Evolutionary conservation across 2,888 invertebrate species (phyloP), one percentile per base, ranked within the genome.

Genomic region (Incurvaria masculella): DNA sequence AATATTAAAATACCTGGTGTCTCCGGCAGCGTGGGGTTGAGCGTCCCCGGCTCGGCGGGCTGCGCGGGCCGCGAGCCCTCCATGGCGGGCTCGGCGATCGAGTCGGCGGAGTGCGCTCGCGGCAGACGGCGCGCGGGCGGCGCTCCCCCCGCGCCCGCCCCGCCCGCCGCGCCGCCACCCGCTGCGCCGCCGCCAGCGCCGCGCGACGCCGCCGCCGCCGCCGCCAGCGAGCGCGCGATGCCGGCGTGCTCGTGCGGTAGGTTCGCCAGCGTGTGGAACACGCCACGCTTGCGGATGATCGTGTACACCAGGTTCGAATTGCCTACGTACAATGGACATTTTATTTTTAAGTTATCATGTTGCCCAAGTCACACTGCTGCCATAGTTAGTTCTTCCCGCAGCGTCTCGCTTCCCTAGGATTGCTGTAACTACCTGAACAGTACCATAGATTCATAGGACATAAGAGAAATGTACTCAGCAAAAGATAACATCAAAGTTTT

Each of bases 291-390:
- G 46, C 98, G 86, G 61, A 99, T 99, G 55, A 99, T 97, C 1
- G 98, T 99, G 76, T 99, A 99, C 21, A 99, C 95, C 59, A 99
- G 82, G 79, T 97, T 98, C 2, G 97, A 94, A 71, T 99, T 99
- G n/a, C 94, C 93, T 90, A 61, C 0, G 55, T 55, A 27, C 38
- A 49, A n/a, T n/a, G n/a, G n/a, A n/a, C n/a, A n/a, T n/a, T n/a
- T n/a, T n/a, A n/a, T n/a, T n/a, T n/a, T n/a, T n/a, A n/a, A n/a
- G n/a, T n/a, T n/a, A n/a, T n/a, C n/a, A n/a, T n/a, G n/a, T n/a
- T n/a, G n/a, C n/a, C n/a, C n/a, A n/a, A n/a, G n/a, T n/a, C n/a
- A n/a, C n/a, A n/a, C n/a, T n/a, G n/a, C n/a, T n/a, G n/a, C n/a
- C n/a, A n/a, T n/a, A n/a, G n/a, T n/a, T n/a, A n/a, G n/a, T n/a